Evolutionary conservation across 2,113 vertebrate genomes (phyloP), one percentile per base, ranked within the genome.

Genomic region (Verasper variegatus): DNA sequence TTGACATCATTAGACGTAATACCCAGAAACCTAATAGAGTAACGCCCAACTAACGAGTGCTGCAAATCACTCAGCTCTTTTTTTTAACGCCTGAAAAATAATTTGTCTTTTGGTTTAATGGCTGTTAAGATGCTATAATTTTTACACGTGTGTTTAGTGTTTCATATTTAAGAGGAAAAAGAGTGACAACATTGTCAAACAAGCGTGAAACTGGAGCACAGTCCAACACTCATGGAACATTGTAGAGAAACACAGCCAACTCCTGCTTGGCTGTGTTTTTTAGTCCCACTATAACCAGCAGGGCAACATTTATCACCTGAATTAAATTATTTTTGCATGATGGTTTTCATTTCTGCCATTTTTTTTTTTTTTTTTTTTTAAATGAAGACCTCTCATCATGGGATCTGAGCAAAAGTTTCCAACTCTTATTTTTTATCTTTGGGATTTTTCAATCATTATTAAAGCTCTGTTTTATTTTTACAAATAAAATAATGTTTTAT

Each of bases 111-210:
- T 86, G 77, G 73, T 88, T 91, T 90, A 71, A 90, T 85, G 67
- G 86, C 81, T 73, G 74, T 92, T 89, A 86, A 92, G 85, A 80
- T 74, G 80, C 82, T 65, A 78, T 87, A 61, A 88, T 79, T 90
- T 91, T 89, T 81, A 88, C 65, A 72, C 73, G 54, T 68, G 85
- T 92, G 91, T 92, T 92, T 91, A 92, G 85, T 91, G 89, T 92
- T 93, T 93, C 88, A 92, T 84, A 89, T 90, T 90, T 81, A 86
- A 85, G 87, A 89, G 91, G 90, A 79, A 92, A 93, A 94, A 89
- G 81, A 82, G 89, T 93, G 93, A 92, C 91, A 91, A 88, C 90
- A 87, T 92, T 89, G 76, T 92, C 90, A 90, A 91, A 90, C 90
- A 91, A 75, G 71, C 82, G 59, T 89, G 89, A 90, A 91, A 91